phyloP scores from a whole-genome alignment of 2,113 vertebrate genomes.

The Oncorhynchus nerka region DNA sequence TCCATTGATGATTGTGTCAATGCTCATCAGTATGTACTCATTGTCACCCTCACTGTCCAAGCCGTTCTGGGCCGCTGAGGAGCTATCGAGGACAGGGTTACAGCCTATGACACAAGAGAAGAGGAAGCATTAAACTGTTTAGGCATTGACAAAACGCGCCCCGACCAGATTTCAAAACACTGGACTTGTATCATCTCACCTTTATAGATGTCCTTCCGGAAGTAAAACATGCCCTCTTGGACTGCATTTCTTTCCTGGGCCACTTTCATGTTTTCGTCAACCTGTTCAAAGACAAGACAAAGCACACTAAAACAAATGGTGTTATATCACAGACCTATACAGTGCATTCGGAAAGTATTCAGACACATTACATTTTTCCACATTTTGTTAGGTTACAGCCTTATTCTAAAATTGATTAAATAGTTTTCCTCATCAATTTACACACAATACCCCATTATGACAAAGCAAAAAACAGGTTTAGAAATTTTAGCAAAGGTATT shows the following conservation, averaged over 20 bases:
- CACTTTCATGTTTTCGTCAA: conserved; percentile 96
- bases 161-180: neutral
- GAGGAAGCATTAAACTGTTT: neutral
- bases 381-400: too few species aligned
- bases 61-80: conserved; percentile 76
- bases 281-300: conserved; percentile 65
- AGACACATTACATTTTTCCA: too few species aligned
- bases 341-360: too few species aligned
- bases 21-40: conserved; percentile 91
- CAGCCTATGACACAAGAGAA: conserved; percentile 73
- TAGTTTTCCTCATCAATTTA: too few species aligned
- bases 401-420: too few species aligned
- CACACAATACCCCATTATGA: too few species aligned
- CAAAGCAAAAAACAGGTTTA: too few species aligned
- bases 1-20: conserved; percentile 98
- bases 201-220: conserved; percentile 96
- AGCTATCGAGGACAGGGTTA: conserved; percentile 81
- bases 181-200: conserved; percentile 63
- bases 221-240: conserved; percentile 90
- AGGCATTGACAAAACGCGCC: neutral
- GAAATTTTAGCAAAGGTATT: too few species aligned
- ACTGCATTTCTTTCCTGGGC: conserved; percentile 95
- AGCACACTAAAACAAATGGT: too few species aligned
- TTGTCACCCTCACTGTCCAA: conserved; percentile 59
- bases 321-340: too few species aligned